A percentile compares a stretch with the other conserved stretches of the same genome.
These are phyloP conservation scores for Agonopterix arenella DNA, from an alignment of 2,888 invertebrate species.

Conservation along the genomic window DNA sequence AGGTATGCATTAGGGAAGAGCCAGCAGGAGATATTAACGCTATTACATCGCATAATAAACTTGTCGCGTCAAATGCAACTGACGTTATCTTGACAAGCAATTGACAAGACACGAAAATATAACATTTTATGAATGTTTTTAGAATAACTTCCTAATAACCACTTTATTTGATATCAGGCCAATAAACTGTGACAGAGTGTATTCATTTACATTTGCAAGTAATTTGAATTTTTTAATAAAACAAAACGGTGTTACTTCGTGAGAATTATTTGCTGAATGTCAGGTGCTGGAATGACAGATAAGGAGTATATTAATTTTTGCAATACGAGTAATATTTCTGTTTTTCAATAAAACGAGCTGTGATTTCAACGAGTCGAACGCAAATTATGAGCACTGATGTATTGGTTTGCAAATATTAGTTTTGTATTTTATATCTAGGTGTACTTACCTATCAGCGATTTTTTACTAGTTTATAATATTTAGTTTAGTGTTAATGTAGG, in stretches of 20 bases:
- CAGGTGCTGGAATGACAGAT: conserved; percentile 19
- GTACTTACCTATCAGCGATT: no score
- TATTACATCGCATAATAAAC: background rate
- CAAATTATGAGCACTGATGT: background rate
- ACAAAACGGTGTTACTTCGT: conserved; percentile 7
- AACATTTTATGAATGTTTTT: conserved; percentile 12
- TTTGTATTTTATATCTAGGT: background rate
- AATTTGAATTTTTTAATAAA: background rate
- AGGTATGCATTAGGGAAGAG: no score
- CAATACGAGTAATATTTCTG: conserved; percentile 12
- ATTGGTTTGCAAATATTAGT: background rate
- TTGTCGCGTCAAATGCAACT: conserved; percentile 8
- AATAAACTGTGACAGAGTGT: conserved; percentile 5
- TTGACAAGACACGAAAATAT: conserved; percentile 12
- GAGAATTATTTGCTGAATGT: conserved; percentile 11
- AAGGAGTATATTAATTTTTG: conserved; percentile 22
- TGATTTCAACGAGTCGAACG: conserved; percentile 5
- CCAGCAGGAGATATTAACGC: background rate
- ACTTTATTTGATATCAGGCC: background rate
- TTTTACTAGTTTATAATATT: no score
- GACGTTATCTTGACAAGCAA: conserved; percentile 14
- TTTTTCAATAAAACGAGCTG: conserved; percentile 9
- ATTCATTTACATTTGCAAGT: background rate
- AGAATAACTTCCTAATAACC: background rate
- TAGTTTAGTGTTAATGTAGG: no score